Conservation (phyloP, 2,888 invertebrate species). For the Caenorhabditis angaria region DNA sequence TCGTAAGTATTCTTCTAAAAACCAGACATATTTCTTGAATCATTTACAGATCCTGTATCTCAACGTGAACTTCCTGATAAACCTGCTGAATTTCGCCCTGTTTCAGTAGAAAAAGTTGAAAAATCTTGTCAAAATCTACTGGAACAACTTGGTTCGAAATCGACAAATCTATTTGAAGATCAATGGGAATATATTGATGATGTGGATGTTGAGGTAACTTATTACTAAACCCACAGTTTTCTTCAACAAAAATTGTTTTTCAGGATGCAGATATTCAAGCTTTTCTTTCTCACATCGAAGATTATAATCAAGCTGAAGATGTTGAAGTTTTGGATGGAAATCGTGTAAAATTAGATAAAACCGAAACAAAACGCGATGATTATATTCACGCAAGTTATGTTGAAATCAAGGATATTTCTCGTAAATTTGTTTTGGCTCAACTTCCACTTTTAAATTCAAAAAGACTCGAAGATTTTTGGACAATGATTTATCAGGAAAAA, state of each 20-base stretch:
- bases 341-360: too few relatives aligned
- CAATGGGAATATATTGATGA: neutral
- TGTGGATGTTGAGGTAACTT: neutral
- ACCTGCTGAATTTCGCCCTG: neutral
- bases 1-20: neutral
- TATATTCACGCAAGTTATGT: too few relatives aligned
- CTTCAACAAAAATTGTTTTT: too few relatives aligned
- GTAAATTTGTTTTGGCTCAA: conserved; percentile 8
- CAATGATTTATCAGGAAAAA: conserved; percentile 8
- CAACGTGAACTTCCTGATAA: neutral
- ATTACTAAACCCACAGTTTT: too few relatives aligned
- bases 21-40: neutral
- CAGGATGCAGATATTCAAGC: neutral
- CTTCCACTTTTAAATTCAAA: neutral
- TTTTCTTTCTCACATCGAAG: neutral
- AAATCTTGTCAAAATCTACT: neutral
- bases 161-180: neutral
- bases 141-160: neutral
- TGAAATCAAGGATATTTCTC: too few relatives aligned
- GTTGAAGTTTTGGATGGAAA: too few relatives aligned
- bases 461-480: conserved; percentile 6
- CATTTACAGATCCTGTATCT: neutral
- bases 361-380: too few relatives aligned
- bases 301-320: conserved; percentile 5
- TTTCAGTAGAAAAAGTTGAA: neutral